Evolutionary conservation across 2,113 vertebrate genomes (phyloP), one percentile per base, ranked within the genome.

Genomic region (Talpa occidentalis): DNA sequence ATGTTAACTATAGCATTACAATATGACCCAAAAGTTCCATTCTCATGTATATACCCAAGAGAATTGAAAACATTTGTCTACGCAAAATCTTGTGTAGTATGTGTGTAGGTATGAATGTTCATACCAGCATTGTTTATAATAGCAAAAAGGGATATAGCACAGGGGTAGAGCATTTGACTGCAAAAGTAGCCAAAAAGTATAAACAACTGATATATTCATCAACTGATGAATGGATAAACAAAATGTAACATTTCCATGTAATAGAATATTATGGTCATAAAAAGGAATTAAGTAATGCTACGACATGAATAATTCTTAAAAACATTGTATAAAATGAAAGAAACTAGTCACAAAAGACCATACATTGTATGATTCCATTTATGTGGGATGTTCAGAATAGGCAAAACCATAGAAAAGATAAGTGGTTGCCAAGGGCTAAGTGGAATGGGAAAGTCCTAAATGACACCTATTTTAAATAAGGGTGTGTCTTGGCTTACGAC

Each of bases 31-130:
- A 42, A 70, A 85, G 74, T 81, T 96, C 35, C 44, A 77, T 56
- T 79, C 22, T 40, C 60, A 67, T 47, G n/a, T 52, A 44, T 60
- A 52, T 67, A 60, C 60, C 40, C 35, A 56, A 81, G 83, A 80
- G 56, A 80, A 92, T 2, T 76, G 73, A 92, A 91, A 92, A 77
- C 24, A 49, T 90, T 52, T 77, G 60, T 77, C 26, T 60, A 32
- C 11, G 12, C 47, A 49, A 49, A 49, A 11, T 49, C 47, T 49
- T 49, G 49, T 9, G 40, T 9, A 42, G 81, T 91, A 80, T 56
- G 42, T 62, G 73, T 49, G 32, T 64, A 85, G 47, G 47, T 28
- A 37, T 70, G 79, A 84, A 49, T 66, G 67, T 69, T 88, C 66
- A 64, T 56, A 56, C 35, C 28, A 64, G 40, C 37, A 21, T 56